These are phyloP conservation scores for Catostomus latipinnis DNA, from an alignment of 2,797 vertebrate species.

Conservation along the genomic window DNA sequence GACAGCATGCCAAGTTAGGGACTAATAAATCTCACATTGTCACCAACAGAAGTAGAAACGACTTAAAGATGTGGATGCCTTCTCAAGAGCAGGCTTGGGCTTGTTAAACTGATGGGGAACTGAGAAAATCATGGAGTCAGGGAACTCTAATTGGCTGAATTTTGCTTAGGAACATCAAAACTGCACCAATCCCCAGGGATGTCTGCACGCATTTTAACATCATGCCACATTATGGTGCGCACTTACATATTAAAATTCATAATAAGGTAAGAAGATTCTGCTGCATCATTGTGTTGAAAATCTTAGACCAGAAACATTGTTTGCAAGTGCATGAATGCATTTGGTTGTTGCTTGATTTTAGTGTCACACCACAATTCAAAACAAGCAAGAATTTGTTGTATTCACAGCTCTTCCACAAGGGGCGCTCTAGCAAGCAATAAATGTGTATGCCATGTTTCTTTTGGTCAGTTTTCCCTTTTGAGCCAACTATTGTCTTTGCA, in stretches of 20 bases:
- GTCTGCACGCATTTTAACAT: not conserved
- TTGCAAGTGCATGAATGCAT: no score
- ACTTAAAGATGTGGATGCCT: slow-evolving; percentile 11
- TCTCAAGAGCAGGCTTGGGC: not conserved
- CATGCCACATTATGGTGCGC: not conserved
- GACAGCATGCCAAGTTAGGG: slow-evolving; percentile 24
- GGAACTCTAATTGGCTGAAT: not conserved
- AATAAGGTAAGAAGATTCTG: not conserved
- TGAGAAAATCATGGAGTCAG: no score
- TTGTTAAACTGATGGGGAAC: not conserved
- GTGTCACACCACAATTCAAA: no score
- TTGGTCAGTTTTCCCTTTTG: no score
- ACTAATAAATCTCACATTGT: slow-evolving; percentile 33
- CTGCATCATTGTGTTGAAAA: no score
- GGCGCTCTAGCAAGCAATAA: no score
- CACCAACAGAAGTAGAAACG: slow-evolving; percentile 13
- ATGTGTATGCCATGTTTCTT: no score
- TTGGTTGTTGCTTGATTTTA: no score
- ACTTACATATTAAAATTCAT: not conserved
- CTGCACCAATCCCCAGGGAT: not conserved
- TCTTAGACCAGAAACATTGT: no score
- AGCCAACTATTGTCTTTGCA: no score
- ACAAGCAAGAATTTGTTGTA: no score
- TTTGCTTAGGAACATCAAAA: not conserved
- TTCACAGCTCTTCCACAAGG: no score